Conservation (phyloP, 2,888 invertebrate species). For the Oscheius sp. region DNA sequence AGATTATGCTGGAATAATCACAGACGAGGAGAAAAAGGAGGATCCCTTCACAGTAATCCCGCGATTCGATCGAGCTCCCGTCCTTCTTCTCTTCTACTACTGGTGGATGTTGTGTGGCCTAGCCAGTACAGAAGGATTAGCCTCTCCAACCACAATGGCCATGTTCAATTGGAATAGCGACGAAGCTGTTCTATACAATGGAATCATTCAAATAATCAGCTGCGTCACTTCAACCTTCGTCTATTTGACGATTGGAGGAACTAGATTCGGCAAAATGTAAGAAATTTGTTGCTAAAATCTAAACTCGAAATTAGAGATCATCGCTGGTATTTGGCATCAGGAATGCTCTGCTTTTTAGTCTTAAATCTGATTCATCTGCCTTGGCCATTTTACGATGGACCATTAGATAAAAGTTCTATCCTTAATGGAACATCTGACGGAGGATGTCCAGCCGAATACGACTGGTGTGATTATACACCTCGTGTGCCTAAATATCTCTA, state of each 20-base stretch:
- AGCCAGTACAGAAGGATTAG: constrained; percentile 32
- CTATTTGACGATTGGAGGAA: constrained; percentile 41
- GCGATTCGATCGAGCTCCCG: constrained; percentile 38
- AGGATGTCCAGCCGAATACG: constrained; percentile 30
- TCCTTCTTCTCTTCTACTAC: constrained; percentile 38
- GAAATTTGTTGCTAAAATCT: neutral
- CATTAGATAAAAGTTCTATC: constrained; percentile 32
- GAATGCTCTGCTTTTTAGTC: constrained; percentile 35
- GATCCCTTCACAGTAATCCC: constrained; percentile 41
- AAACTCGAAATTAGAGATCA: constrained; percentile 35
- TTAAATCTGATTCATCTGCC: constrained; percentile 48
- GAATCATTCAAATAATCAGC: constrained; percentile 43
- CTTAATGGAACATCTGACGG: constrained; percentile 24
- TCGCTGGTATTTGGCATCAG: constrained; percentile 39
- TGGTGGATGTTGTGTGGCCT: constrained; percentile 33
- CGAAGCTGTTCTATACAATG: constrained; percentile 51
- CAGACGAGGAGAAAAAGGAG: constrained; percentile 36
- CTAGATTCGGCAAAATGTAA: constrained; percentile 35
- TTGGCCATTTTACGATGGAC: constrained; percentile 45
- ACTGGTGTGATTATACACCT: constrained; percentile 24
- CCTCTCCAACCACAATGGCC: constrained; percentile 50
- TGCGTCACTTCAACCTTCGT: constrained; percentile 43
- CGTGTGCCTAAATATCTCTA: constrained; percentile 29
- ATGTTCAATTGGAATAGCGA: constrained; percentile 55
- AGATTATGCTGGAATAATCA: constrained; percentile 50